Percentiles rank a stretch among this genome's conserved stretches.
These are phyloP conservation scores for Morbakka virulenta DNA, from an alignment of 30 jellyfish, hydroid and myxozoan genomes.

Conservation along the genomic window DNA sequence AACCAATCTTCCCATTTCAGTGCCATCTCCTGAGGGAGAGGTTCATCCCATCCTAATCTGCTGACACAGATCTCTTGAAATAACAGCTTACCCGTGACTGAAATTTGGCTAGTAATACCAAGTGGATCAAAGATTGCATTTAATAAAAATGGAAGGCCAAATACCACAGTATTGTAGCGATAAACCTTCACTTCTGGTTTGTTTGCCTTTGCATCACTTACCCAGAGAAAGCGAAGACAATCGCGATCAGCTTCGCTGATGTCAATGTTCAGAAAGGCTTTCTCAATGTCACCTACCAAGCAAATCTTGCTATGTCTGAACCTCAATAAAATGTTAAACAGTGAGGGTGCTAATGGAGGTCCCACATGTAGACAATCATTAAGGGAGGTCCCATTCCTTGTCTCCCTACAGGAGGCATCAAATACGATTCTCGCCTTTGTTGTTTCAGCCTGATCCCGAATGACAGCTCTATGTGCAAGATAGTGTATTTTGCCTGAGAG, in stretches of 20 bases:
- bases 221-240: background rate
- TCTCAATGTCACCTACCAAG: background rate
- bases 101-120: too few species aligned
- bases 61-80: conserved; percentile 22
- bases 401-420: conserved; percentile 10
- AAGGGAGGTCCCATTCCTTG: background rate
- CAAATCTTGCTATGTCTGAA: background rate
- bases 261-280: background rate
- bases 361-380: conserved; percentile 21
- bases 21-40: background rate
- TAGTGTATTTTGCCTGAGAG: background rate
- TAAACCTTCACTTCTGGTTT: background rate
- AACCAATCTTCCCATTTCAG: background rate
- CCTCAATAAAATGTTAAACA: background rate
- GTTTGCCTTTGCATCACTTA: background rate
- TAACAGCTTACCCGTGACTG: background rate
- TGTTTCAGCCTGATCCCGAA: too few species aligned
- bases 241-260: background rate
- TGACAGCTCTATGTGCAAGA: conserved; percentile 10
- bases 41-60: conserved; percentile 18
- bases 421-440: too few species aligned
- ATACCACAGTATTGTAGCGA: background rate
- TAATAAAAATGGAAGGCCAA: background rate
- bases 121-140: background rate
- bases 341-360: conserved; percentile 10